A percentile compares a stretch with the other conserved stretches of the same genome.
Evolutionary conservation across 2,797 vertebrate genomes (phyloP).

Genomic region (Apogon talboti): DNA sequence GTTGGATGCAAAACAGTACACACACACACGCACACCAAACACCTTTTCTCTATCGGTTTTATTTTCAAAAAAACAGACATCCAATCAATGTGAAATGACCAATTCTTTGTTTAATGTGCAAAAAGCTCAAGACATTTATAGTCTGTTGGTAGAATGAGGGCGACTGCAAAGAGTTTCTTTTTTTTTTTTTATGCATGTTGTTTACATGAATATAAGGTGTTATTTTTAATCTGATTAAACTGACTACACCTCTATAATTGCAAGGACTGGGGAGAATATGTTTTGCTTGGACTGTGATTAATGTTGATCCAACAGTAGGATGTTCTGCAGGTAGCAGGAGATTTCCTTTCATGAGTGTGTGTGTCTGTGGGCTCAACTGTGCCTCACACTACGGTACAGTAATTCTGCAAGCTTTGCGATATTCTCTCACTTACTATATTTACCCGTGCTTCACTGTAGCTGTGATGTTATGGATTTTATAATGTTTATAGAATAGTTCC

Average conservation of each 20-base stretch:
- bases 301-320: constrained; percentile 43
- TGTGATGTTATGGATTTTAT: constrained; percentile 70
- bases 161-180: neutral
- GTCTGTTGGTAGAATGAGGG: constrained; percentile 10
- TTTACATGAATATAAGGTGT: constrained; percentile 34
- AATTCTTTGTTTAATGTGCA: neutral
- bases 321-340: constrained; percentile 33
- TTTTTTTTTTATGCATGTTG: constrained; percentile 3
- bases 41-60: constrained; percentile 12
- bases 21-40: neutral
- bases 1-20: constrained; percentile 9
- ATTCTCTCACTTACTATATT: constrained; percentile 51
- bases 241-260: constrained; percentile 12
- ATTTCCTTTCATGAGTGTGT: constrained; percentile 41
- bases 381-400: constrained; percentile 26
- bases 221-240: constrained; percentile 32
- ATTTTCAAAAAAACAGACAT: constrained; percentile 17
- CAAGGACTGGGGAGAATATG: constrained; percentile 4
- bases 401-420: constrained; percentile 60
- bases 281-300: constrained; percentile 1
- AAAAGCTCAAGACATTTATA: neutral
- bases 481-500: constrained; percentile 59
- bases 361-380: constrained; percentile 42
- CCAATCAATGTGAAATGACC: constrained; percentile 11
- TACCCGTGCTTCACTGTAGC: constrained; percentile 52